These are phyloP conservation scores for Hippoglossus stenolepis DNA, from an alignment of 2,113 vertebrate species.

Conservation along the genomic window DNA sequence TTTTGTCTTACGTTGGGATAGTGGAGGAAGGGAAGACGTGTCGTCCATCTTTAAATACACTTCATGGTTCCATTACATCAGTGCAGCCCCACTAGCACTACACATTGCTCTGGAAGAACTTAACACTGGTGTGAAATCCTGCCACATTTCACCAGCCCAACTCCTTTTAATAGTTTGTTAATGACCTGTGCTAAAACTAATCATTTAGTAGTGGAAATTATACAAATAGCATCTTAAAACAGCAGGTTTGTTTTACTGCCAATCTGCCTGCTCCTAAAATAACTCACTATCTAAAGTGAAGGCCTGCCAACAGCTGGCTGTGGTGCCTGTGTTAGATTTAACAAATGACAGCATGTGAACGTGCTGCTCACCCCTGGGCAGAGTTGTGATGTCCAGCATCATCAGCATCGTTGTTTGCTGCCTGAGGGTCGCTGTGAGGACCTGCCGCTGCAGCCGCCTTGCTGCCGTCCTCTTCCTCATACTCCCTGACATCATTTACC, in stretches of 20 bases:
- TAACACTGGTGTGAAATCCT: no score
- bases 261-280: constrained; percentile 18
- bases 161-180: not conserved
- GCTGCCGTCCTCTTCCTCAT: constrained; percentile 83
- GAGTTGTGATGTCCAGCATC: constrained; percentile 75
- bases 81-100: no score
- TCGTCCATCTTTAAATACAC: no score
- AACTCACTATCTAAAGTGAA: constrained; percentile 23
- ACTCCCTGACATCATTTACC: constrained; percentile 92
- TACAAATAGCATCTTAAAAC: constrained; percentile 27
- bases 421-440: constrained; percentile 30
- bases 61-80: no score
- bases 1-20: no score
- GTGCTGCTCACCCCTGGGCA: constrained; percentile 67
- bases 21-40: no score
- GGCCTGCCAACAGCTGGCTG: constrained; percentile 9
- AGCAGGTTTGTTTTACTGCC: constrained; percentile 15
- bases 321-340: not conserved
- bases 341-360: not conserved
- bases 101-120: no score
- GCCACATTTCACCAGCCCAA: not conserved
- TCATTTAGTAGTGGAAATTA: constrained; percentile 16
- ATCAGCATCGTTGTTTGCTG: constrained; percentile 37
- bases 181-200: not conserved
- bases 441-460: constrained; percentile 47